Conservation (phyloP, 2,797 vertebrate species). For the Pelodytes ibericus region DNA sequence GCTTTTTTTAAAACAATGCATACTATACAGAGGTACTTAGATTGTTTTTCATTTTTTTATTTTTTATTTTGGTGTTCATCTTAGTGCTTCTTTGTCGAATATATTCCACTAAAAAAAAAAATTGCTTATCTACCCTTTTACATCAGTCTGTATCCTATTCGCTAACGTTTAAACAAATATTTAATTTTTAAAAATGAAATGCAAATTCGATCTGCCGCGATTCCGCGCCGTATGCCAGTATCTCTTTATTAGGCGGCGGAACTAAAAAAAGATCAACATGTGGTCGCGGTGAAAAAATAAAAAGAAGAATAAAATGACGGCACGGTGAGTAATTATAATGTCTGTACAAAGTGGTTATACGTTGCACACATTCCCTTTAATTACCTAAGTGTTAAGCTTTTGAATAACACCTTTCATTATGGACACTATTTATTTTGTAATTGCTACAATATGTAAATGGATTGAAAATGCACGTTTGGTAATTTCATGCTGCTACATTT, state of each 20-base stretch:
- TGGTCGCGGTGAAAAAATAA: conserved; percentile 20
- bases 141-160: too few relatives aligned
- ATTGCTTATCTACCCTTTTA: too few relatives aligned
- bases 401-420: conserved; percentile 57
- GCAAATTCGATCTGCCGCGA: not conserved
- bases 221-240: not conserved
- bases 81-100: not conserved
- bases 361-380: conserved; percentile 53
- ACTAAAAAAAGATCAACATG: conserved; percentile 32
- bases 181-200: not conserved
- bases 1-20: too few relatives aligned
- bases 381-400: conserved; percentile 55
- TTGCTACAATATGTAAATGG: conserved; percentile 54
- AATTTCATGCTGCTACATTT: conserved; percentile 57
- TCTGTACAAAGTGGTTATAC: conserved; percentile 49
- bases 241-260: conserved; percentile 15
- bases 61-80: not conserved
- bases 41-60: not conserved
- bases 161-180: not conserved
- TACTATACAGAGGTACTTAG: too few relatives aligned
- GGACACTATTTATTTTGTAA: conserved; percentile 46
- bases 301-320: conserved; percentile 43
- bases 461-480: conserved; percentile 52
- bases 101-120: too few relatives aligned
- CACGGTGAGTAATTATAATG: conserved; percentile 55